Conservation (phyloP, 2,113 vertebrate genomes). For the Oryzias javanicus region DNA sequence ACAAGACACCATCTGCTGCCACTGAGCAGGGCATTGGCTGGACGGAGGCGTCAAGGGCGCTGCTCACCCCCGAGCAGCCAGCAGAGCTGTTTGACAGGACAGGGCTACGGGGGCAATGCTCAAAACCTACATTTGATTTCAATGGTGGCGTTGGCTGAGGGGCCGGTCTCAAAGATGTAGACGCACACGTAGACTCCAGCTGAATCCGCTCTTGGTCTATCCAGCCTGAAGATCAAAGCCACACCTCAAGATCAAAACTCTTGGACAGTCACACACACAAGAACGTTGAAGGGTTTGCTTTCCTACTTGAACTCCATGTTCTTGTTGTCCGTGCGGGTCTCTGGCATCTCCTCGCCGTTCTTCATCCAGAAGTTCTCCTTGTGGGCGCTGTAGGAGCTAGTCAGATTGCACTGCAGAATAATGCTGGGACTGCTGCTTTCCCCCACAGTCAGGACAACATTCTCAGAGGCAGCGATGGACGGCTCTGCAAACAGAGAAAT, state of each 20-base stretch:
- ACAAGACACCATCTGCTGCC: constrained; percentile 79
- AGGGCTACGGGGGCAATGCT: constrained; percentile 31
- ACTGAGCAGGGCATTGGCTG: constrained; percentile 62
- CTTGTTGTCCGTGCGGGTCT: constrained; percentile 66
- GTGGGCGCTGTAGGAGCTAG: constrained; percentile 70
- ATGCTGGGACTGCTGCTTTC: constrained; percentile 54
- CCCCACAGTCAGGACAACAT: constrained; percentile 74
- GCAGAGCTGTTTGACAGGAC: constrained; percentile 30
- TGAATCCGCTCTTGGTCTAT: constrained; percentile 84
- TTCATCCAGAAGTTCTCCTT: constrained; percentile 90
- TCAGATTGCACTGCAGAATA: constrained; percentile 93
- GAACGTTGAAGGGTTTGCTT: not conserved
- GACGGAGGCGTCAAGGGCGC: constrained; percentile 67
- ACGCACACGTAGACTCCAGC: constrained; percentile 94
- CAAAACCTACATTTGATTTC: constrained; percentile 91
- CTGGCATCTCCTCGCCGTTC: constrained; percentile 86
- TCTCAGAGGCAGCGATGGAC: constrained; percentile 83
- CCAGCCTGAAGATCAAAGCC: constrained; percentile 78
- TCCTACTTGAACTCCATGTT: constrained; percentile 86
- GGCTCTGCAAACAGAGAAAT: constrained; percentile 84
- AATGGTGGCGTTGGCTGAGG: constrained; percentile 89
- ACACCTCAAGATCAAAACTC: constrained; percentile 40
- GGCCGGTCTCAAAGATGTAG: constrained; percentile 80
- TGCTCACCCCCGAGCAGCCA: constrained; percentile 43
- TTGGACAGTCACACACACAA: not conserved